A percentile compares a stretch with the other conserved stretches of the same genome.
Conservation (phyloP, 2,113 vertebrate species). For the Ascaphus truei region DNA sequence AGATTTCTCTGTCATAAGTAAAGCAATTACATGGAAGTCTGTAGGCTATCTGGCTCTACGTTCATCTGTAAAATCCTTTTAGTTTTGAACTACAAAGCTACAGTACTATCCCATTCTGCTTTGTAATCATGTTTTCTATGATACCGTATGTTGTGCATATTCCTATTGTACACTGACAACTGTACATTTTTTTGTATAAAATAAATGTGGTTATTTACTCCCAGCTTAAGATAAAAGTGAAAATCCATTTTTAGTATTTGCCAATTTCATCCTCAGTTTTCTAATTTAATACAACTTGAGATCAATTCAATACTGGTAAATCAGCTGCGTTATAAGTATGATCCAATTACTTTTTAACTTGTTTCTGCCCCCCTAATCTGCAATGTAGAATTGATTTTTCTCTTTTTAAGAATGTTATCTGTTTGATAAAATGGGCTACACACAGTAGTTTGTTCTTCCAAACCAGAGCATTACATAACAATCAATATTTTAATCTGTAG, state of each 20-base stretch:
- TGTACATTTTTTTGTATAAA: too few relatives aligned
- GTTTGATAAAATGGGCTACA: too few relatives aligned
- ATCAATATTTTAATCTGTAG: too few relatives aligned
- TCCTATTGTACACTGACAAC: neutral
- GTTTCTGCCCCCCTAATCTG: neutral
- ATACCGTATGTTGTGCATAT: too few relatives aligned
- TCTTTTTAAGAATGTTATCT: neutral
- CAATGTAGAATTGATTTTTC: conserved; percentile 17
- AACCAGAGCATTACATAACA: too few relatives aligned
- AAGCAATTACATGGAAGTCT: conserved; percentile 62
- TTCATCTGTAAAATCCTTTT: conserved; percentile 55
- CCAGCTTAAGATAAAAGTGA: neutral
- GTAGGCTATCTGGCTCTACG: conserved; percentile 49
- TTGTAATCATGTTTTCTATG: neutral
- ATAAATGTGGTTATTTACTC: neutral
- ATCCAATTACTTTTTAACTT: neutral
- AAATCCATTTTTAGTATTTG: conserved; percentile 16
- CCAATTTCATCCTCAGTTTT: neutral
- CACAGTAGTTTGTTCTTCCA: too few relatives aligned
- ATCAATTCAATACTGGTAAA: neutral
- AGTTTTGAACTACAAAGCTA: conserved; percentile 36
- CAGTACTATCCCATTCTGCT: conserved; percentile 27
- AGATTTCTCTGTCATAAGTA: conserved; percentile 62
- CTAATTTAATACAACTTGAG: neutral
- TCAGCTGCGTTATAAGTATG: neutral